Base-by-base conservation (phyloP, 92 coral and sea anemone genomes). In the Porites cylindrica region DNA sequence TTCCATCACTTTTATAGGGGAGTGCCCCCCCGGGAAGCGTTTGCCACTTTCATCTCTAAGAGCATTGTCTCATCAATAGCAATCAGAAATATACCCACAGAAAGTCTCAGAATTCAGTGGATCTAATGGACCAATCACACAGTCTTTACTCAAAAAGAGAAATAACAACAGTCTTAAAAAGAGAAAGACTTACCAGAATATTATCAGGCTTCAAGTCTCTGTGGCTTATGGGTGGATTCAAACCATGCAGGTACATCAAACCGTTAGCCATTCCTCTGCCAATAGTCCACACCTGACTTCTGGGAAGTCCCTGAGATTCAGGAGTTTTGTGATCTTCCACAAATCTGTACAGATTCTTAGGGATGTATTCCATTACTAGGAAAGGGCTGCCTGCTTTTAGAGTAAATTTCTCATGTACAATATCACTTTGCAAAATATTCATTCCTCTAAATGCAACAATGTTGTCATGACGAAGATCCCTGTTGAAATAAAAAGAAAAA, bases 381-480 rank as follows among this genome's bases (percentile, higher is more conserved):
- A 95, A 95, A 18, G 95, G 96, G 50, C 96, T 84, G 24, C 82
- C 91, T 18, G 94, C 77, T 52, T 86, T 76, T 14, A 97, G 82
- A 14, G 85, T 76, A 47, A 88, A 86, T 21, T 91, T 93, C 56
- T 78, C 73, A 81, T 69, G 76, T 8, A 60, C 18, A 5, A 72
- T 51, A 59, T 92, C 93, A 56, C 72, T 64, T 64, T 93, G 82
- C 67, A 97, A 75, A 72, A 85, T 79, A 75, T 84, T 96, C 96
- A 96, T 97, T 29, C 98, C 99, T 88, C 99, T 87, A 84, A 95
- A 97, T 71, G 98, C 99, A 63, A 97, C 98, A 86, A 97, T 97
- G 87, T 97, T 97, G 81, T 97, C 98, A 90, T 97, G 99, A 10
- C 98, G 88, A 65, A 97, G 92, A 77, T 95, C 98, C 73, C 99